Evolutionary conservation across 2,888 invertebrate genomes (phyloP).

Genomic region (Ornithoptera priamus): DNA sequence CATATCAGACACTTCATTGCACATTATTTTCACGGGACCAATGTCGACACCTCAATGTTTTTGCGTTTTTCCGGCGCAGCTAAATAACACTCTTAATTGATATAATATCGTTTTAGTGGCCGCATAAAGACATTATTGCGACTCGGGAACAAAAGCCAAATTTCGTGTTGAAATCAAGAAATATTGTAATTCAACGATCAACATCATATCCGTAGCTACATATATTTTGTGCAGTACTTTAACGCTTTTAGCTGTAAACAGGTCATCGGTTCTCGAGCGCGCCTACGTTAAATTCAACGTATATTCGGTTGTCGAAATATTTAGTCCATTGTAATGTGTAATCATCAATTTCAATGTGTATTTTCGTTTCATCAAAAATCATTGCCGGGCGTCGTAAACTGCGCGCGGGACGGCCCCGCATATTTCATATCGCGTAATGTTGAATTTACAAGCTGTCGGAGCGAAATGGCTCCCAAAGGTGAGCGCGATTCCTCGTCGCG

Average conservation of each 20-base stretch:
- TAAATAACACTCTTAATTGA: constrained; percentile 75
- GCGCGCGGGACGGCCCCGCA: constrained; percentile 56
- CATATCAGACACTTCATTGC: constrained; percentile 67
- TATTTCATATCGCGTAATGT: constrained; percentile 80
- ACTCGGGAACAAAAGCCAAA: constrained; percentile 70
- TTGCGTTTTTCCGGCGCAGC: constrained; percentile 67
- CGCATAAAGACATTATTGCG: constrained; percentile 67
- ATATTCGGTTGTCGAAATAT: constrained; percentile 29
- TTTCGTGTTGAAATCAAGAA: constrained; percentile 69
- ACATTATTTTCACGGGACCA: constrained; percentile 63
- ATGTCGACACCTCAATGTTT: constrained; percentile 71
- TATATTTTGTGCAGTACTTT: constrained; percentile 49
- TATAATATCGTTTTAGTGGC: constrained; percentile 72
- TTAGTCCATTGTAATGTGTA: constrained; percentile 26
- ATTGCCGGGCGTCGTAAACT: constrained; percentile 55
- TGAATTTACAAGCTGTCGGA: constrained; percentile 80
- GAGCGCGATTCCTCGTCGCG: constrained; percentile 52
- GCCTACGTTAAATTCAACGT: constrained; percentile 40
- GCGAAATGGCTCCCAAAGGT: constrained; percentile 77
- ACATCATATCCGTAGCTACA: constrained; percentile 57
- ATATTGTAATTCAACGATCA: constrained; percentile 62
- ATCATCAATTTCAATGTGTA: constrained; percentile 21
- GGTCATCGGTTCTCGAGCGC: constrained; percentile 47
- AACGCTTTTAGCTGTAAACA: constrained; percentile 45
- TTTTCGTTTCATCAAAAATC: constrained; percentile 31